Evolutionary conservation across 2,797 vertebrate species (phyloP), one percentile per base, ranked within the genome.

Genomic region (Xenentodon cancila): DNA sequence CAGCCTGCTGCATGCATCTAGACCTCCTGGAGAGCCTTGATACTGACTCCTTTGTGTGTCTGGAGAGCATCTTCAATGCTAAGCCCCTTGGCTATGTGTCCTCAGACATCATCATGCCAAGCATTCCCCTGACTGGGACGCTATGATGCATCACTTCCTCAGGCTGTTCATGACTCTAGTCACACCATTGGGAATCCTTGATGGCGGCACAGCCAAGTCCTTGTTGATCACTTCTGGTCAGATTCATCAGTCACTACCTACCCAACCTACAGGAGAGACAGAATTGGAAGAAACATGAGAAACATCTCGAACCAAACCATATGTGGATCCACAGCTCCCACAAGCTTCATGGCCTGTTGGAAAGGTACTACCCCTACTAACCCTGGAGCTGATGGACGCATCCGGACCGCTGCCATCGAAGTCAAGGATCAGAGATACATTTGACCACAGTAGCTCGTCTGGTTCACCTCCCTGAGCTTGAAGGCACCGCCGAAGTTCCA

Each of bases 21-120:
- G 53, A 68, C 11, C 53, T 63, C 0, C 48, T 73, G 0, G 43
- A 64, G 4, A 53, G 45, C 9, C 47, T 63, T 2, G 65, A 68
- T 6, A 37, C 48, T 7, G 32, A 63, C 50, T 15, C 64, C 2
- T 55, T 68, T 15, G 21, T 70, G 4, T 0, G 22, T 62, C 20
- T 63, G 15, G 46, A 30, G 7, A 25, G 54, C 1, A 52, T 61
- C 20, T 13, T 61, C 3, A 61, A 52, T 20, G 30, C 59, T 17
- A 52, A 51, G 25, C 48, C 49, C 5, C 59, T 61, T 1, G 15
- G 48, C 3, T 61, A 61, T 15, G 22, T 62, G 2, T 62, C 40
- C 1, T 1, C 40, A 6, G 42, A 62, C 18, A 18, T 18, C 0
- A 25, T 49, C 1, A 46, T 13, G 0, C 56, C 27, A 11, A 47